A percentile compares a stretch with the other conserved stretches of the same genome.
phyloP scores from a whole-genome alignment of 2,113 vertebrate genomes.

The Fulmarus glacialis region DNA sequence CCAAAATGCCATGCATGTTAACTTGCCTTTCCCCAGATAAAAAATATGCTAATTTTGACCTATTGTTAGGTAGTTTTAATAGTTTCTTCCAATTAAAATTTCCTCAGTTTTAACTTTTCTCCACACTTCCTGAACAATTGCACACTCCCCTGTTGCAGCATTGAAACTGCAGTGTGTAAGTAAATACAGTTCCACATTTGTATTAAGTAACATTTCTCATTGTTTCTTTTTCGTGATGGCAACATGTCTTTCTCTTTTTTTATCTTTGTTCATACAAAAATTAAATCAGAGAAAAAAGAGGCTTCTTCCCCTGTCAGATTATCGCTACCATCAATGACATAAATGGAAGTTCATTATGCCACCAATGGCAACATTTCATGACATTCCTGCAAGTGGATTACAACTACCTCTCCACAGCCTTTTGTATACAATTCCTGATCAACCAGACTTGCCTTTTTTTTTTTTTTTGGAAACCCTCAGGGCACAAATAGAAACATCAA shows the following conservation, averaged over 20 bases:
- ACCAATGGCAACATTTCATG: background rate
- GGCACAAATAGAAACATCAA: background rate
- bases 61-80: background rate
- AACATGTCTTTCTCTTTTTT: background rate
- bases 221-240: background rate
- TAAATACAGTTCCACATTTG: background rate
- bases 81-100: background rate
- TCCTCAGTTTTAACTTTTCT: background rate
- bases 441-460: background rate
- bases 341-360: background rate
- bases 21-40: background rate
- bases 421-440: background rate
- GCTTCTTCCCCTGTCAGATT: background rate
- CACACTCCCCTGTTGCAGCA: background rate
- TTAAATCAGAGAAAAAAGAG: background rate
- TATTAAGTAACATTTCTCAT: background rate
- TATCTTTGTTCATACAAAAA: background rate
- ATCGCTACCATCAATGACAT: background rate
- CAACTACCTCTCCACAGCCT: background rate
- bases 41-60: conserved; percentile 34
- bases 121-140: background rate
- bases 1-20: background rate
- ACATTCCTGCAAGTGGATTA: background rate
- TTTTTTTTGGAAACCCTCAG: background rate
- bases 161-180: background rate